Evolutionary conservation across 2,888 invertebrate genomes (phyloP).

Genomic region (Drosophila recens): DNA sequence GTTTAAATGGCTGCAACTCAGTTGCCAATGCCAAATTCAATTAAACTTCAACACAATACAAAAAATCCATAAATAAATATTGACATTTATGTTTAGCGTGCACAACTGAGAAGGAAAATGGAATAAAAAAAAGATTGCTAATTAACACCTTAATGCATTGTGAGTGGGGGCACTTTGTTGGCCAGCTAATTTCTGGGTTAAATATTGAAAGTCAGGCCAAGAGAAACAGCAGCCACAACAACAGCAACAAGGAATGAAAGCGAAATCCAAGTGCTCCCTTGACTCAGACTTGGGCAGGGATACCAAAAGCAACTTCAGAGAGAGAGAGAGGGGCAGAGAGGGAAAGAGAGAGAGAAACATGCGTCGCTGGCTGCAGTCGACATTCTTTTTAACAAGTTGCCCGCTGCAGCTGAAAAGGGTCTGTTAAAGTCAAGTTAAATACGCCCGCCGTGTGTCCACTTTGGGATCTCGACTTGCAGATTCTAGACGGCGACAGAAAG

Average conservation of each 20-base stretch:
- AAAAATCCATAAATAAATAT: constrained; percentile 62
- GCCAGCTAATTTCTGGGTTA: constrained; percentile 78
- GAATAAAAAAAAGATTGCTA: constrained; percentile 52
- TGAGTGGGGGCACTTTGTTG: constrained; percentile 38
- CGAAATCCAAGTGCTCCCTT: constrained; percentile 64
- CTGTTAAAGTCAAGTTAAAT: constrained; percentile 72
- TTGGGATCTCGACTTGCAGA: constrained; percentile 40
- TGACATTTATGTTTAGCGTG: constrained; percentile 72
- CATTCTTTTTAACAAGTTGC: constrained; percentile 80
- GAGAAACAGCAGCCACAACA: constrained; percentile 2
- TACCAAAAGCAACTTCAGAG: not conserved
- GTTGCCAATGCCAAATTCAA: constrained; percentile 42
- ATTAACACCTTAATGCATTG: constrained; percentile 74
- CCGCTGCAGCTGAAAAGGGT: constrained; percentile 64
- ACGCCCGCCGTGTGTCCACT: constrained; percentile 78
- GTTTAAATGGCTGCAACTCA: constrained; percentile 24
- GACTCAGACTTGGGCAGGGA: constrained; percentile 23
- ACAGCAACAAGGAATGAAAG: constrained; percentile 65
- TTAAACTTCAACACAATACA: constrained; percentile 31
- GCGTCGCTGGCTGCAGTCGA: constrained; percentile 72
- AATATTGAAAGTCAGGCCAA: constrained; percentile 57
- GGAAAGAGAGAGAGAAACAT: constrained; percentile 52
- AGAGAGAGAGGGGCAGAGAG: constrained; percentile 1
- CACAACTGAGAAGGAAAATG: constrained; percentile 1
- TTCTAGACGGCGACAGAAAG: not conserved